Base-by-base conservation (phyloP, 2,113 vertebrate species). In the Haliaeetus leucogaster region DNA sequence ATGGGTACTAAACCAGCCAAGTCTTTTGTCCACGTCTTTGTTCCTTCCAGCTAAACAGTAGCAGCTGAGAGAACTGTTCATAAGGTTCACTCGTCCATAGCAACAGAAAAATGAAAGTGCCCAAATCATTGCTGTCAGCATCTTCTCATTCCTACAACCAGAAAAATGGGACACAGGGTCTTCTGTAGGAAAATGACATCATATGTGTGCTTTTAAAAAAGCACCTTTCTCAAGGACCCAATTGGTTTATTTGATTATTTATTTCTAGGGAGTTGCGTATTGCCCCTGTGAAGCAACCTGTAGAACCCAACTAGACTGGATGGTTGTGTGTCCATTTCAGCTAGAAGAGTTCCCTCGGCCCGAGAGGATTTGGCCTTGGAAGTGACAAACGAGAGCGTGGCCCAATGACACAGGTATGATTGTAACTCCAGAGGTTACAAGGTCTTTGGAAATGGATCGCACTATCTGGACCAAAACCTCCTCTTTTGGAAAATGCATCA, bases 61-160 rank as follows among this genome's bases (percentile, higher is more conserved):
- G 36, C 83, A 89, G 52, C n/a, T 70, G 17, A 76, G 17, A 83
- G 16, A 93, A 47, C 32, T 36, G 17, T 80, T 94, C 50, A 55
- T 62, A 86, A 70, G 5, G 45, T 67, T 82, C 72, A 26, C 26
- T 63, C 26, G 47, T 32, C 63, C 76, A 63, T 53, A 40, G 68
- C 55, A 92, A 91, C 42, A 81, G 63, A 83, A 94, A 86, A 87
- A 86, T 48, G 42, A 36, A 82, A 88, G 59, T 53, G 56, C 81
- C 40, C 27, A 70, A 61, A 77, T 74, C 62, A 63, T 47, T 3
- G 3, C 55, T 80, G 13, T 36, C 83, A 89, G 65, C 43, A 78
- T 43, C 48, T 91, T 78, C 36, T 80, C 12, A 15, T 90, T 76
- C 40, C 52, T 71, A 34, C 20, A 78, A 26, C 9, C 30, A 85